Base-by-base conservation (phyloP, 1,140 invertebrate species). In the Zaprionus davidi region DNA sequence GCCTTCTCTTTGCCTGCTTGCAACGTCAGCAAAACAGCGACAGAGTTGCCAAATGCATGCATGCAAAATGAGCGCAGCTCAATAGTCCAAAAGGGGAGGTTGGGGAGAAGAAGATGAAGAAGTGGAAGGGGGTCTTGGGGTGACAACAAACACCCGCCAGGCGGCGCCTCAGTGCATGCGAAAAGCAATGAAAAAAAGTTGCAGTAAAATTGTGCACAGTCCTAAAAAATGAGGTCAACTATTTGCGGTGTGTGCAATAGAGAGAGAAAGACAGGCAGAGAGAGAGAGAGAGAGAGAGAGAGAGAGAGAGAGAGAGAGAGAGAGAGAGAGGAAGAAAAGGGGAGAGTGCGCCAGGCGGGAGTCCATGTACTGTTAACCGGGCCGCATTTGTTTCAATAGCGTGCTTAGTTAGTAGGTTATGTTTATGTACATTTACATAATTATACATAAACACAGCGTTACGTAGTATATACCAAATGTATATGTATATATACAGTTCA, bases 321-420 rank as follows among this genome's bases (percentile, higher is more conserved):
- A 68, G 51, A n/a, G n/a, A 36, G 34, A 68, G 53, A 28, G 4
- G 13, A 24, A 24, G 51, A 55, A 24, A 49, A 28, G 24, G 24
- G 20, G 22, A 56, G 53, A 56, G n/a, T 24, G 11, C 11, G 12
- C 46, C 46, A 46, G 17, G 41, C 41, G 7, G 6, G n/a, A 46
- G 41, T 17, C 34, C 62, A 64, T 65, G 51, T 59, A 68, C 56
- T 55, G 71, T 55, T 73, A 74, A 44, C 53, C 36, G 66, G 64
- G 60, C 74, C 78, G 71, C 76, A 86, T 82, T 85, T 86, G 79
- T 82, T 85, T 86, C 79, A 82, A 86, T 86, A 82, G 82, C 82
- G 82, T 90, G 84, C 85, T 83, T 87, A 87, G 84, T 88, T 88
- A 90, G 81, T 88, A 81, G 84, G 85, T 90, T 88, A 90, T 90